Evolutionary conservation across 2,113 vertebrate species (phyloP).

Genomic region (Varanus salvator): DNA sequence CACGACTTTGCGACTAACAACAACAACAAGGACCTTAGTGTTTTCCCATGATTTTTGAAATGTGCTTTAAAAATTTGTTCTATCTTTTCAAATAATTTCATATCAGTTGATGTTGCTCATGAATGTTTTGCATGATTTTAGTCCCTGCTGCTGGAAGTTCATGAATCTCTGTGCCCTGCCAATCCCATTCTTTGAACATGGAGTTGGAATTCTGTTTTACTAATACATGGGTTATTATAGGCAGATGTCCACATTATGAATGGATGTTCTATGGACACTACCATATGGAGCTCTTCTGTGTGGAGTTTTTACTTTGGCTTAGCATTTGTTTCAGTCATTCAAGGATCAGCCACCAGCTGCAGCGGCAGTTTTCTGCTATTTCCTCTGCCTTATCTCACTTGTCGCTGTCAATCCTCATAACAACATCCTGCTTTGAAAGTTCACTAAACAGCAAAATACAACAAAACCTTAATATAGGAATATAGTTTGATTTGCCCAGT

Average conservation of each 20-base stretch:
- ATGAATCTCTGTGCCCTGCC: too few relatives aligned
- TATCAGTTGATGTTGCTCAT: too few relatives aligned
- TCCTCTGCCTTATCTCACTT: neutral
- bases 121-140: too few relatives aligned
- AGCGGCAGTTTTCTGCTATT: neutral
- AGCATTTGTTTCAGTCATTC: neutral
- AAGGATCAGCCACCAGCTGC: neutral
- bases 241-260: neutral
- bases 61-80: too few relatives aligned
- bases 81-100: too few relatives aligned
- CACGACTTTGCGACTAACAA: too few relatives aligned
- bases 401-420: fast-evolving
- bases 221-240: neutral
- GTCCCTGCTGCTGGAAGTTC: too few relatives aligned
- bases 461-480: slow-evolving; percentile 8
- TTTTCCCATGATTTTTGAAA: too few relatives aligned
- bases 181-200: neutral
- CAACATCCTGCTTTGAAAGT: neutral
- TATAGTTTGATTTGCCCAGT: slow-evolving; percentile 7
- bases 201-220: neutral
- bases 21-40: too few relatives aligned
- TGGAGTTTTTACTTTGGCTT: neutral
- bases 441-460: slow-evolving; percentile 15
- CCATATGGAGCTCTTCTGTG: fast-evolving
- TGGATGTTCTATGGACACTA: fast-evolving